Conservation (phyloP, 2,888 invertebrate species). For the Leucophora obtusa region DNA sequence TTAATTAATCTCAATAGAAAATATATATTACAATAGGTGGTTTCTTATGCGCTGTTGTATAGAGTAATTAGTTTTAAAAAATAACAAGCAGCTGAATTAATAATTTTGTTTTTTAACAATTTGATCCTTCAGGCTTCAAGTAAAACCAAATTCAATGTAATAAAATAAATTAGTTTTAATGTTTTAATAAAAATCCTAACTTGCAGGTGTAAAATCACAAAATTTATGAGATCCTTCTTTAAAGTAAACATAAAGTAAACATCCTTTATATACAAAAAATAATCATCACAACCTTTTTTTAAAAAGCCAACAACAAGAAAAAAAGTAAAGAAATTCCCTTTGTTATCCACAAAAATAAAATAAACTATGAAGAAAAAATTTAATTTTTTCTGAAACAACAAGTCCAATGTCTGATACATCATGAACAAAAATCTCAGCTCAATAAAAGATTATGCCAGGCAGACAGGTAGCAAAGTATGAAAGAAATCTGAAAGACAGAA, state of each 20-base stretch:
- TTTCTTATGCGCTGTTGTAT: no score
- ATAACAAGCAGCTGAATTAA: neutral
- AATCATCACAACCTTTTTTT: constrained; percentile 7
- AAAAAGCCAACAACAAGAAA: neutral
- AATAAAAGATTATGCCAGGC: constrained; percentile 42
- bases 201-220: constrained; percentile 58
- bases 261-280: constrained; percentile 17
- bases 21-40: no score
- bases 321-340: neutral
- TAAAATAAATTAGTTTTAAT: neutral
- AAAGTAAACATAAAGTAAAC: constrained; percentile 2
- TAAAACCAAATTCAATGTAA: neutral
- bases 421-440: constrained; percentile 43
- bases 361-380: constrained; percentile 6
- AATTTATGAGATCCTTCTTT: constrained; percentile 43
- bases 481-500: neutral
- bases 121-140: neutral
- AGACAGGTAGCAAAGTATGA: constrained; percentile 49
- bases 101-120: neutral
- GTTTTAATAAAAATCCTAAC: constrained; percentile 34
- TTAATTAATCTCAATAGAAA: no score
- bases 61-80: no score
- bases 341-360: neutral
- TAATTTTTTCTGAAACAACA: neutral
- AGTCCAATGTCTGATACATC: constrained; percentile 25